These are phyloP conservation scores for Naja naja DNA, from an alignment of 2,113 vertebrate genomes.

Conservation along the genomic window DNA sequence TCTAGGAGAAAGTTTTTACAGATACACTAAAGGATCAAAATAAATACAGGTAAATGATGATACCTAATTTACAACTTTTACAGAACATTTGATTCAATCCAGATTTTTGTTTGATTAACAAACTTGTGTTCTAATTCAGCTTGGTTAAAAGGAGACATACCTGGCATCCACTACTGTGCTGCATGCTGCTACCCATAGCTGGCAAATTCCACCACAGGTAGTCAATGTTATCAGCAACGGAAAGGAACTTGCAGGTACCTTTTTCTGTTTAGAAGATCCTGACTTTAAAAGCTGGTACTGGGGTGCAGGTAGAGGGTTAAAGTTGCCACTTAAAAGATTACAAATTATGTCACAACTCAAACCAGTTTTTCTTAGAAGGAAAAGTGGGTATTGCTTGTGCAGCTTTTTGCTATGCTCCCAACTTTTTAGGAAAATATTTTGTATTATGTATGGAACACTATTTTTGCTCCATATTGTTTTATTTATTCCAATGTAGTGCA, in stretches of 20 bases:
- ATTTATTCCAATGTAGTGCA: constrained; percentile 27
- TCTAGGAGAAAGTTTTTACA: constrained; percentile 14
- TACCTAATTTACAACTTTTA: constrained; percentile 45
- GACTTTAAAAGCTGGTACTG: not conserved
- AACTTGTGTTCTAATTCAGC: not conserved
- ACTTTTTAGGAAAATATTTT: constrained; percentile 37
- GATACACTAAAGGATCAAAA: not conserved
- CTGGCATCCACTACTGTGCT: not conserved
- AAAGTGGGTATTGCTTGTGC: too few relatives aligned
- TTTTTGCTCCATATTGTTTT: constrained; percentile 32
- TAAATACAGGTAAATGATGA: constrained; percentile 14
- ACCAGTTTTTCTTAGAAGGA: not conserved
- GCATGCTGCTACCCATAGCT: not conserved
- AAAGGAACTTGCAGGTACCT: not conserved
- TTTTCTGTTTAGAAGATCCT: not conserved
- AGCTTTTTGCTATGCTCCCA: not conserved
- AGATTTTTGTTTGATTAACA: not conserved
- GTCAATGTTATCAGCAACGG: not conserved
- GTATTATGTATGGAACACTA: constrained; percentile 20
- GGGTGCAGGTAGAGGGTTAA: not conserved
- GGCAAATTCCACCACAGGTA: not conserved
- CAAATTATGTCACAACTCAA: not conserved
- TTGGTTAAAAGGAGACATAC: not conserved
- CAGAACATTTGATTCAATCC: constrained; percentile 29
- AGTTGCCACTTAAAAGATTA: not conserved